Base-by-base conservation (phyloP, 1,140 invertebrate species). In the Nebria ingens region DNA sequence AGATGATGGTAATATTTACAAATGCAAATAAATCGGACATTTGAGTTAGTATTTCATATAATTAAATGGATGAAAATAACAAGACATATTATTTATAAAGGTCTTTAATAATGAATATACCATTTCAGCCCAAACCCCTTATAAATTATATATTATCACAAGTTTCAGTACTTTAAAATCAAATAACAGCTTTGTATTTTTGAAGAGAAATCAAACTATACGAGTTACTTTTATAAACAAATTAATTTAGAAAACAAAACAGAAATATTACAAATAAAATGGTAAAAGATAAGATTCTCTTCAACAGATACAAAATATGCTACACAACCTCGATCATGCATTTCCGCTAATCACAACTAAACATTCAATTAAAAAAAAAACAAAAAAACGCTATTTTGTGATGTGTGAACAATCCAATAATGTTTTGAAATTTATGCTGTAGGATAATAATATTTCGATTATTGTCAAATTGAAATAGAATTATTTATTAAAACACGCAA, bases 111-210 rank as follows among this genome's bases (percentile, higher is more conserved):
- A 12, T 45, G 40, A 45, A 45, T 45, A 45, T 45, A 45, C 40
- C 40, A 45, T 12, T 45, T 45, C 40, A 45, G 40, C 40, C 40
- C 40, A 17, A 45, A 45, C 40, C 40, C 40, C 40, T 45, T 45
- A 45, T 45, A 45, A 45, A 45, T 45, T 12, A 45, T 45, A 45
- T 45, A 45, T 45, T 45, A 45, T 45, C 40, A 45, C 40, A 45
- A 45, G 40, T 45, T 45, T 45, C 40, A 45, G 40, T 45, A 45
- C 40, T 45, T 45, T 45, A 17, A 45, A 45, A 45, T 45, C 40
- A 45, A 45, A 45, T 45, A 45, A 45, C 40, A 45, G 40, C 40
- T 45, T 45, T 45, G 40, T 45, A 45, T 45, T 9, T 45, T 45
- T 45, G 40, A 45, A 45, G 17, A 45, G 40, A 45, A 45, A n/a